These are phyloP conservation scores for Amazona vittata DNA, from an alignment of 2,113 vertebrate species.

Conservation along the genomic window DNA sequence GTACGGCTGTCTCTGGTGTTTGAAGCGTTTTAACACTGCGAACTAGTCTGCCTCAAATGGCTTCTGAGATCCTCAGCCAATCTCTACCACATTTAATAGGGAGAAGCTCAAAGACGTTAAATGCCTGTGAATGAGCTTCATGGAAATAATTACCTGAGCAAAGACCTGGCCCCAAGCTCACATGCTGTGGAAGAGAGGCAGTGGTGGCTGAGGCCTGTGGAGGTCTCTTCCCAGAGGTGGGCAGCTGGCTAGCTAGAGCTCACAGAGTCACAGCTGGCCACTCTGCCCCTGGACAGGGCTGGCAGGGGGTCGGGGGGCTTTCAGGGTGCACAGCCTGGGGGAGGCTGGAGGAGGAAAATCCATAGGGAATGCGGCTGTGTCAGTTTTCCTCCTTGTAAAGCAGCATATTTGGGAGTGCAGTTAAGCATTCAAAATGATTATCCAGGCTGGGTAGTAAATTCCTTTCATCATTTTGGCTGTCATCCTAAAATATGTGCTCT, in stretches of 20 bases:
- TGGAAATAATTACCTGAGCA: not conserved
- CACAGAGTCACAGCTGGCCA: not conserved
- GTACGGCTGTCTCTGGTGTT: not conserved
- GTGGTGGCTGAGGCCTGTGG: fast-evolving
- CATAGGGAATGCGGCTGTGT: not conserved
- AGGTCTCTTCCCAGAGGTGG: not conserved
- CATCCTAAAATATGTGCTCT: slow-evolving; percentile 54
- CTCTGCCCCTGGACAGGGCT: not conserved
- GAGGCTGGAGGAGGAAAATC: not conserved
- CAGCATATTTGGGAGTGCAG: not conserved
- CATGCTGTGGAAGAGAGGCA: not conserved
- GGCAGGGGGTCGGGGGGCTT: not conserved
- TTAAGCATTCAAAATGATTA: slow-evolving; percentile 51
- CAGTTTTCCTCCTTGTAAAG: not conserved
- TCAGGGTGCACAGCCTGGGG: not conserved
- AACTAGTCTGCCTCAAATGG: not conserved
- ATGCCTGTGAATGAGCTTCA: not conserved
- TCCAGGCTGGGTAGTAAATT: slow-evolving; percentile 41
- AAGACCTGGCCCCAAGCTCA: not conserved
- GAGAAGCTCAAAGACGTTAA: not conserved
- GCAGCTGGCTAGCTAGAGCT: not conserved
- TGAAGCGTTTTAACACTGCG: not conserved
- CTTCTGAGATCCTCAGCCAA: not conserved
- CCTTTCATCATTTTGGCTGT: slow-evolving; percentile 64
- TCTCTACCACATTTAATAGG: not conserved